Conservation (phyloP, 1,140 invertebrate genomes). For the Brachionus manjavacas region DNA sequence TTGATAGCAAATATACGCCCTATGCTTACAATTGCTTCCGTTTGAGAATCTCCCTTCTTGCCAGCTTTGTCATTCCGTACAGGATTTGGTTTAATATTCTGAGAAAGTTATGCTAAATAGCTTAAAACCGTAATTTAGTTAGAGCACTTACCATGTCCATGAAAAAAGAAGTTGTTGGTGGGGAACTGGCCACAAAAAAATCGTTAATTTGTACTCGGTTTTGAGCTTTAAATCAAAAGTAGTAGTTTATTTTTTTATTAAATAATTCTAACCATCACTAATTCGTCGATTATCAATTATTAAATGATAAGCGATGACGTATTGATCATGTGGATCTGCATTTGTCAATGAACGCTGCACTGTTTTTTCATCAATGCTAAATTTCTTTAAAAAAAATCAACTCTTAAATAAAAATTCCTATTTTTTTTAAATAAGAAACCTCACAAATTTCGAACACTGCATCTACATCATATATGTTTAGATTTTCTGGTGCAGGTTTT, state of each 20-base stretch:
- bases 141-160: slow-evolving; percentile 47
- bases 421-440: slow-evolving; percentile 50
- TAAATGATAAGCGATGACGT: slow-evolving; percentile 95
- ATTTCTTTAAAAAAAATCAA: slow-evolving; percentile 67
- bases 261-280: slow-evolving; percentile 60
- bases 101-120: neutral
- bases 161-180: slow-evolving; percentile 65
- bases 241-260: neutral
- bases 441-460: slow-evolving; percentile 84
- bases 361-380: slow-evolving; percentile 84
- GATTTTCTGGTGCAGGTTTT: slow-evolving; percentile 87
- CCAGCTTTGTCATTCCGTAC: neutral
- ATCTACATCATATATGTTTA: slow-evolving; percentile 92
- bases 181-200: slow-evolving; percentile 85
- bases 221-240: slow-evolving; percentile 48
- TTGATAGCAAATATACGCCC: neutral
- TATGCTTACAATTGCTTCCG: neutral
- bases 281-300: slow-evolving; percentile 98
- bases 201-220: slow-evolving; percentile 81
- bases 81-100: slow-evolving; percentile 4
- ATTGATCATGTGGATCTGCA: slow-evolving; percentile 85
- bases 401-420: neutral
- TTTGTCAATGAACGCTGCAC: slow-evolving; percentile 86
- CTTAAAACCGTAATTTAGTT: neutral
- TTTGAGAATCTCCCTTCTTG: neutral